A percentile compares a stretch with the other conserved stretches of the same genome.
Evolutionary conservation across 2,888 invertebrate genomes (phyloP).

Genomic region (Monopis laevigella): DNA sequence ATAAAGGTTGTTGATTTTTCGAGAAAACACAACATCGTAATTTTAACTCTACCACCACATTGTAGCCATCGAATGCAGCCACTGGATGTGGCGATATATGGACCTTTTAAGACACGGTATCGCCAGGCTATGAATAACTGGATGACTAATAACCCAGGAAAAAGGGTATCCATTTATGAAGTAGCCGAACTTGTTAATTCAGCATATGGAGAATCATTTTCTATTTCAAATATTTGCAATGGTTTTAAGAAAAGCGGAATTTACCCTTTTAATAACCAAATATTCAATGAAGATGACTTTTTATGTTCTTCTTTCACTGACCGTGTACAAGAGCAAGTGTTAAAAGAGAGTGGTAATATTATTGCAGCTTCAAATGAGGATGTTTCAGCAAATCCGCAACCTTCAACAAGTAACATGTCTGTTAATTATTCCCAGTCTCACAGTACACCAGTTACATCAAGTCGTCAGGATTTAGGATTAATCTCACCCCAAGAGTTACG

Average conservation of each 20-base stretch:
- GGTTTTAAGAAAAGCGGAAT: too few species aligned
- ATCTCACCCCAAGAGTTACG: too few species aligned
- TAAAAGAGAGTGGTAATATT: too few species aligned
- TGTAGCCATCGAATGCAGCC: background rate
- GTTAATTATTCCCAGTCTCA: too few species aligned
- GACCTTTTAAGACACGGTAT: slow-evolving; percentile 5
- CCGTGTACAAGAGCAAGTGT: too few species aligned
- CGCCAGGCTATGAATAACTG: slow-evolving; percentile 4
- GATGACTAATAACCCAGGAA: slow-evolving; percentile 6
- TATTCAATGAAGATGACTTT: slow-evolving; percentile 7
- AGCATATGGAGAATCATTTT: slow-evolving; percentile 16
- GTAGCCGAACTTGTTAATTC: background rate
- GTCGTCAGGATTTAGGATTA: too few species aligned
- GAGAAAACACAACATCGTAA: background rate
- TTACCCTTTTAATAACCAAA: background rate
- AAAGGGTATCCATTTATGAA: slow-evolving; percentile 4
- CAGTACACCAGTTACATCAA: too few species aligned
- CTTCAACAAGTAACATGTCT: too few species aligned
- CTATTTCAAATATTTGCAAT: slow-evolving; percentile 6
- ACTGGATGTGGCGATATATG: background rate
- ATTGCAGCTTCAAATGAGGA: too few species aligned
- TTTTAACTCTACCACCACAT: background rate
- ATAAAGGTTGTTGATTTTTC: background rate
- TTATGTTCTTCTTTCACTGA: background rate
- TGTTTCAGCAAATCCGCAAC: too few species aligned